A percentile compares a stretch with the other conserved stretches of the same genome.
Conservation (phyloP, 2,113 vertebrate species). For the Pycnonotus jocosus region DNA sequence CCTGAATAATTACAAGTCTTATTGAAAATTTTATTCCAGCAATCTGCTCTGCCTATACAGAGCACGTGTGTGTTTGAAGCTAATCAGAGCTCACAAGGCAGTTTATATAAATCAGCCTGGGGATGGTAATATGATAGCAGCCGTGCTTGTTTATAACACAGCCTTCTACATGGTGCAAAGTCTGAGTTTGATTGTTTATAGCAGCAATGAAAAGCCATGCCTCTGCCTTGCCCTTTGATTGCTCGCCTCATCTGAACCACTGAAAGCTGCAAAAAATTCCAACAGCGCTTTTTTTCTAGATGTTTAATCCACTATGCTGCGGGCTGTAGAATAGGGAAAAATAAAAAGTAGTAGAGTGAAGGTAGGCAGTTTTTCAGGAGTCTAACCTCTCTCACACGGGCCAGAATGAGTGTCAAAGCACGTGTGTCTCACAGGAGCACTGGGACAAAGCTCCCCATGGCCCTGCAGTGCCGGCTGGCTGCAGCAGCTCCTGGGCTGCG, state of each 20-base stretch:
- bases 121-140: slow-evolving; percentile 49
- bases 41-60: background rate
- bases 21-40: background rate
- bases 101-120: slow-evolving; percentile 40
- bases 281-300: background rate
- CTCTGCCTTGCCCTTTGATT: slow-evolving; percentile 48
- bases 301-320: background rate
- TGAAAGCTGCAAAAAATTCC: background rate
- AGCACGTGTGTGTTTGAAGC: background rate
- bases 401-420: background rate
- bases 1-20: background rate
- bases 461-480: background rate
- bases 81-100: slow-evolving; percentile 16
- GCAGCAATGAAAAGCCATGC: slow-evolving; percentile 32
- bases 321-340: background rate
- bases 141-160: background rate
- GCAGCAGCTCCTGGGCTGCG: background rate
- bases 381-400: background rate
- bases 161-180: slow-evolving; percentile 48
- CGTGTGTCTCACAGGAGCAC: background rate
- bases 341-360: background rate
- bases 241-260: background rate
- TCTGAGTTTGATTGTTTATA: slow-evolving; percentile 47
- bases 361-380: background rate
- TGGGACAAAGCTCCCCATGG: background rate